Evolutionary conservation across 2,113 vertebrate genomes (phyloP), one percentile per base, ranked within the genome.

Genomic region (Sakesphorus luctuosus): DNA sequence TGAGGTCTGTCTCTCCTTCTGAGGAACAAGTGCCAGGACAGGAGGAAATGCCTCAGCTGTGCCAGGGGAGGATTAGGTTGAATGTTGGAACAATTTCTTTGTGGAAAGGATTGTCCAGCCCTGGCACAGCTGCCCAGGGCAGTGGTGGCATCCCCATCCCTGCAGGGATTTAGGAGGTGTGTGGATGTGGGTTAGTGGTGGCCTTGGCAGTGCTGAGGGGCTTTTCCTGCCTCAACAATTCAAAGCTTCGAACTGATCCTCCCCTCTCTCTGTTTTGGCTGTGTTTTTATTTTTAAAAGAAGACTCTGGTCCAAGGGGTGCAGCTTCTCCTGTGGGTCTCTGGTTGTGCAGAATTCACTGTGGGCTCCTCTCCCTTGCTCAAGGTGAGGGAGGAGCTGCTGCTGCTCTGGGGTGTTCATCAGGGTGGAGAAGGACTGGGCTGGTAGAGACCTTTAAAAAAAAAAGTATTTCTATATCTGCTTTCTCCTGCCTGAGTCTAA

Each of bases 401-500:
- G 58, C 12, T 53, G 83, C 73, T 40, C 72, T 11, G 21, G 17
- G 38, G 18, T 38, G 79, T 90, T 35, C 90, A 62, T 44, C 52
- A 26, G 50, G 36, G 26, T 58, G n/a, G 55, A 24, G 29, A 29
- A n/a, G 44, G 74, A 5, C 74, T 59, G 67, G 73, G n/a, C 78
- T 78, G 33, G 23, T 31, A 40, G 24, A 71, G 47, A 86, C 85
- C 43, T 80, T 55, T 35, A 18, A 17, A 62, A 87, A 83, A 68
- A 20, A 44, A 17, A 47, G n/a, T 31, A 74, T 69, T 89, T 91
- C 78, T 74, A 1, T 94, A 91, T 93, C 87, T 94, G 40, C 23
- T 75, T 77, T 47, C 9, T 95, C 77, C 87, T 96, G 65, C 79
- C 72, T 96, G 53, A 52, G 65, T 56, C 85, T 94, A 96, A 95